Conservation (phyloP, 2,888 invertebrate genomes). For the Rapana venosa region DNA sequence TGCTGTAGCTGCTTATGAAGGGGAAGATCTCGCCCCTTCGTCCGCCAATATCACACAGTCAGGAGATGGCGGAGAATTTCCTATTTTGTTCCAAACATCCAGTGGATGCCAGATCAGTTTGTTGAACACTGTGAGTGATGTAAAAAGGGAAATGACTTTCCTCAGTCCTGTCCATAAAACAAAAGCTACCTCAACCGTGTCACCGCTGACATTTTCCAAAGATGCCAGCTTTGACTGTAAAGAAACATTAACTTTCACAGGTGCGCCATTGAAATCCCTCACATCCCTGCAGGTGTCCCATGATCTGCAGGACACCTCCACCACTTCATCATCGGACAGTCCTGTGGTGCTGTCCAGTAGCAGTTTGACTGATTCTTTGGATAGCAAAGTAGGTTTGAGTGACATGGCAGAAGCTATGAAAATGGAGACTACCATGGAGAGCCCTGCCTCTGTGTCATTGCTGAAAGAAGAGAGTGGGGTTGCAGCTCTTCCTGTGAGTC, state of each 20-base stretch:
- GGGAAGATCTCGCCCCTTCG: neutral
- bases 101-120: neutral
- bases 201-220: neutral
- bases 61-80: neutral
- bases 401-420: neutral
- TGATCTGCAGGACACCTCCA: neutral
- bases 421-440: neutral
- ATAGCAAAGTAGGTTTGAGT: neutral
- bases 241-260: neutral
- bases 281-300: neutral
- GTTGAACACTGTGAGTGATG: neutral
- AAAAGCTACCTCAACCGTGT: neutral
- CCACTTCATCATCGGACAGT: neutral
- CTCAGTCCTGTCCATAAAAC: neutral
- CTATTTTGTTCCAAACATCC: neutral
- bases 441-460: constrained; percentile 28
- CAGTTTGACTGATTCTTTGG: neutral
- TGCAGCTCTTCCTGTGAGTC: constrained; percentile 23
- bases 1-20: neutral
- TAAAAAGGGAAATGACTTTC: neutral
- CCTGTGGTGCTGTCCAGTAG: constrained; percentile 5
- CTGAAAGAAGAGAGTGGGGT: constrained; percentile 28
- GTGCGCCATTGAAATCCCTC: neutral
- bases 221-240: neutral
- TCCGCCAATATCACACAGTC: neutral